These are phyloP conservation scores for Chiloscyllium punctatum DNA, from an alignment of 2,797 vertebrate species.

Conservation along the genomic window DNA sequence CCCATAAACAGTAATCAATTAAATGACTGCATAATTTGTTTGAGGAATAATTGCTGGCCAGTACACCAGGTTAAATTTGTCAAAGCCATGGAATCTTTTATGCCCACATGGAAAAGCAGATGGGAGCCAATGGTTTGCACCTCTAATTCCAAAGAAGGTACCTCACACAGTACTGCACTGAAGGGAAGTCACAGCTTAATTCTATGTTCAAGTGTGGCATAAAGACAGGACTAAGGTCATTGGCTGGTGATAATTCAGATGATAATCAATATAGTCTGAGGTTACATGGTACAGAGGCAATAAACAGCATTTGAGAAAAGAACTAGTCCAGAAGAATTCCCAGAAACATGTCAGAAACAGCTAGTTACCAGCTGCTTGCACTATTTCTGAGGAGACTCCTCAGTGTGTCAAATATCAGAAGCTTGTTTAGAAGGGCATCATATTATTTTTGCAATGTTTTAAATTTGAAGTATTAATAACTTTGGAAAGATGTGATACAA, in stretches of 20 bases:
- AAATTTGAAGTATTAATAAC: neutral
- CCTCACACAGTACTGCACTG: neutral
- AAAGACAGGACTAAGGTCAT: neutral
- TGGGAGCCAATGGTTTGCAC: too few relatives aligned
- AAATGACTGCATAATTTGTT: neutral
- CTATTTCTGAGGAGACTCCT: neutral
- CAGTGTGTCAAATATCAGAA: neutral
- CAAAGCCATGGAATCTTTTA: neutral
- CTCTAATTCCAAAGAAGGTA: neutral
- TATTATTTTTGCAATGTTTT: neutral
- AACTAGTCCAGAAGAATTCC: neutral
- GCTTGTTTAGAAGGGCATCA: neutral
- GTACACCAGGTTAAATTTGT: neutral
- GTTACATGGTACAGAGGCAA: neutral
- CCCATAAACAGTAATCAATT: neutral
- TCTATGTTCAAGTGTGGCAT: neutral
- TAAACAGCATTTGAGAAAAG: neutral
- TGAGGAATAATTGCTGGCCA: neutral
- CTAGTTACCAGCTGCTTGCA: neutral
- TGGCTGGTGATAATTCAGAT: neutral
- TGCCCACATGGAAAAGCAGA: neutral
- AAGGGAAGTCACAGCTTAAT: neutral
- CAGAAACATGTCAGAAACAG: neutral
- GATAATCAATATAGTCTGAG: neutral
- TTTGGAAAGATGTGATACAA: neutral